Evolutionary conservation across 1,140 invertebrate genomes (phyloP).

Genomic region (Amphibalanus amphitrite): DNA sequence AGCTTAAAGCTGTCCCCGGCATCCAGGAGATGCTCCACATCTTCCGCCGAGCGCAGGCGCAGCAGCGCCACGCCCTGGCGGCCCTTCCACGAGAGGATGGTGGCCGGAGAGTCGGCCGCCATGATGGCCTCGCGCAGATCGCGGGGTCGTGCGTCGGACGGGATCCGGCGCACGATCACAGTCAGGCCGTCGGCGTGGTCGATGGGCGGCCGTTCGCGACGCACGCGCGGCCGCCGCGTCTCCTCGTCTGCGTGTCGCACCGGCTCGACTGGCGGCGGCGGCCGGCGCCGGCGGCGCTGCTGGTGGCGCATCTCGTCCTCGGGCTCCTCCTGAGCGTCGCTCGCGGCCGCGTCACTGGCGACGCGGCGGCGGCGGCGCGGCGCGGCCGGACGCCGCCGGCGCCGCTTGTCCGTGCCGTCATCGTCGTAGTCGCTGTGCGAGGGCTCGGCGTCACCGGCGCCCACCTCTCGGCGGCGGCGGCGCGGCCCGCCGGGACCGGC

Average conservation of each 20-base stretch:
- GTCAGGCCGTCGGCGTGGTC: not conserved
- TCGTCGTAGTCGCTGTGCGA: constrained; percentile 5
- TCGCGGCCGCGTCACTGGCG: constrained; percentile 55
- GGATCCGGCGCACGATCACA: not conserved
- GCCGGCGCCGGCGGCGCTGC: constrained; percentile 24
- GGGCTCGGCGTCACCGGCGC: constrained; percentile 6
- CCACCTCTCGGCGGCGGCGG: constrained; percentile 15
- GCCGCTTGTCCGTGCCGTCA: constrained; percentile 38
- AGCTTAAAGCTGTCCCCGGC: not conserved
- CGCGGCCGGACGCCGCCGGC: constrained; percentile 81
- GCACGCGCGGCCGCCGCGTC: too few species aligned
- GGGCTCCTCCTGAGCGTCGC: constrained; percentile 77
- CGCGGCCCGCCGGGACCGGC: constrained; percentile 14
- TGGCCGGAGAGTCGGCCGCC: not conserved
- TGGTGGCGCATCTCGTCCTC: constrained; percentile 41
- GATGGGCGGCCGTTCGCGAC: not conserved
- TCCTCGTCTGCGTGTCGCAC: not conserved
- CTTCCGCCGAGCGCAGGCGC: not conserved
- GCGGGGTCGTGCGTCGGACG: not conserved
- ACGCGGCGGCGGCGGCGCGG: constrained; percentile 63
- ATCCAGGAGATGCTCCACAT: not conserved
- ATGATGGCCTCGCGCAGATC: not conserved
- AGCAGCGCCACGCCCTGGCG: not conserved
- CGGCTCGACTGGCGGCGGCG: not conserved
- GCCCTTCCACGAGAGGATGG: not conserved